Evolutionary conservation across 2,797 vertebrate species (phyloP), one percentile per base, ranked within the genome.

Genomic region (Myotis vivesi): DNA sequence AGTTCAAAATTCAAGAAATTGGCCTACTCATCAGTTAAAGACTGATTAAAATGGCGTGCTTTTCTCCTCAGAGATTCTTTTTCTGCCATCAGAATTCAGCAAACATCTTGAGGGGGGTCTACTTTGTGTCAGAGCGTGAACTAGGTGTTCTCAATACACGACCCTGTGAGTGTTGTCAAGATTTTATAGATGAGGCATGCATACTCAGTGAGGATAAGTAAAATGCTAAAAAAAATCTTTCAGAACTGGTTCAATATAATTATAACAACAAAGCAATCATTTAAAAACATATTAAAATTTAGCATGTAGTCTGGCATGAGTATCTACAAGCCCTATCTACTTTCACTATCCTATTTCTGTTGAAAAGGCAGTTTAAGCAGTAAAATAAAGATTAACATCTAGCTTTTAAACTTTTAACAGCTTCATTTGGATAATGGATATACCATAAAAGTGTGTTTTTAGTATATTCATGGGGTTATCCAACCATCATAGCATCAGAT

Each of bases 291-390:
- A 66, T 69, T 90, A 82, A 55, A 90, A 51, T 11, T 75, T 90
- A 84, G n/a, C 59, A 77, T 69, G 4, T 81, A 72, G 28, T 30
- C 12, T 81, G 55, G 33, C 51, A 25, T 82, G 23, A 86, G 36
- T 41, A 85, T 49, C 53, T 86, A 23, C 17, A 84, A 68, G 19
- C 49, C 23, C n/a, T 86, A 30, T 76, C 69, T 84, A 51, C 10
- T 76, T 92, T 94, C 36, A 73, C 30, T 81, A 13, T 75, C 36
- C 8, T 87, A 3, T 87, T 82, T 95, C 75, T 84, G 12, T 86
- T 89, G 49, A 92, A 92, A 94, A 90, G 72, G 30, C 36, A 15
- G 38, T 87, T 83, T 75, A 87, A 69, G 62, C n/a, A 59, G n/a
- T 87, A 83, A 89, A 80, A 80, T 77, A 77, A 89, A 87, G 46